Conservation (phyloP, 2,888 invertebrate species). For the Spodoptera picta region DNA sequence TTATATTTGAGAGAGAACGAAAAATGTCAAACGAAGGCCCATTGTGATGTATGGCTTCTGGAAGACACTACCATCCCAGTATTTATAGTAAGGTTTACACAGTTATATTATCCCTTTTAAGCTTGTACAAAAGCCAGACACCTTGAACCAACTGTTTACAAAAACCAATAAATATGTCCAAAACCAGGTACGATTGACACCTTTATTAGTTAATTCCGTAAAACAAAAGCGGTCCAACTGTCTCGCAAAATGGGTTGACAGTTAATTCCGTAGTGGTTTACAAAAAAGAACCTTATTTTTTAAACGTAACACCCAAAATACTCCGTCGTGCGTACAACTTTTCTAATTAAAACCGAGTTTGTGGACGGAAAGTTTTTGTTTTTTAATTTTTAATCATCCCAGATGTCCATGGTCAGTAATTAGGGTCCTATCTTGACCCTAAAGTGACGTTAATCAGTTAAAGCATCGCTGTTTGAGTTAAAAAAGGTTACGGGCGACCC, state of each 20-base stretch:
- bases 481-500: conserved; percentile 20
- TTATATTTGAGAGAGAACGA: no score
- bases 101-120: no score
- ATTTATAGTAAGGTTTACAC: no score
- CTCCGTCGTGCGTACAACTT: conserved; percentile 38
- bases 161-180: background rate
- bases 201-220: background rate
- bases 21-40: no score
- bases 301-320: conserved; percentile 24
- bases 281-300: conserved; percentile 17
- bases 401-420: conserved; percentile 42
- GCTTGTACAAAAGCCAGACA: no score
- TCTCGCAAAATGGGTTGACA: conserved; percentile 12
- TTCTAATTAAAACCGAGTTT: conserved; percentile 55
- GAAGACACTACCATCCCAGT: no score
- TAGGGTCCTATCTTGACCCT: conserved; percentile 37
- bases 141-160: no score
- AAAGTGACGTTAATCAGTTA: conserved; percentile 42
- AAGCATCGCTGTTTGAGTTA: conserved; percentile 39
- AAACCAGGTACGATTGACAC: background rate
- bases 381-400: conserved; percentile 54
- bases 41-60: no score
- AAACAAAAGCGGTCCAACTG: conserved; percentile 2
- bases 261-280: conserved; percentile 7
- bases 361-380: conserved; percentile 42